Conservation (phyloP, 2,797 vertebrate species). For the Gymnothorax javanicus region DNA sequence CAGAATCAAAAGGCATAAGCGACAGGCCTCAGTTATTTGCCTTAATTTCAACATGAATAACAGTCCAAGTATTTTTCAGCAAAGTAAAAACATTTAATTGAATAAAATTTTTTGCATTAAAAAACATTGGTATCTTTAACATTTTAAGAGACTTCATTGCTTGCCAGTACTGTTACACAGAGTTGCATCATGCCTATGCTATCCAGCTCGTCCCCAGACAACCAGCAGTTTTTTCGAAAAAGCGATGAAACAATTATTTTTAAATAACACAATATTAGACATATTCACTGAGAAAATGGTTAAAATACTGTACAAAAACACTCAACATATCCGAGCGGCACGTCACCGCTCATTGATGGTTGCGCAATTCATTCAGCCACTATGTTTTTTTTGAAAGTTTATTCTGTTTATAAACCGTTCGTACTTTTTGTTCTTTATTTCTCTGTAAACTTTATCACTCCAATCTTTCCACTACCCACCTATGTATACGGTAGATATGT, state of each 20-base stretch:
- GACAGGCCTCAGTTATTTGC: slow-evolving; percentile 8
- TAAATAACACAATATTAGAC: slow-evolving; percentile 71
- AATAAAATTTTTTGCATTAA: slow-evolving; percentile 81
- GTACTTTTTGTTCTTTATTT: slow-evolving; percentile 42
- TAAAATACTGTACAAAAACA: slow-evolving; percentile 69
- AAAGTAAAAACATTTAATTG: slow-evolving; percentile 84
- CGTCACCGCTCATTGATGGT: slow-evolving; percentile 65
- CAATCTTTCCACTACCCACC: slow-evolving; percentile 33
- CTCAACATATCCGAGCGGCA: slow-evolving; percentile 63
- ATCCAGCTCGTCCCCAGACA: slow-evolving; percentile 80
- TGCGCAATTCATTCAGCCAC: slow-evolving; percentile 73
- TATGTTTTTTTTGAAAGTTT: slow-evolving; percentile 57
- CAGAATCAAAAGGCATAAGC: slow-evolving; percentile 11
- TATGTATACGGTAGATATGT: background rate
- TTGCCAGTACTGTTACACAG: slow-evolving; percentile 81
- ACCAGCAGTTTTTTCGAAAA: slow-evolving; percentile 73
- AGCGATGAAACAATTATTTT: slow-evolving; percentile 39
- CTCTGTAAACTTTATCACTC: slow-evolving; percentile 22
- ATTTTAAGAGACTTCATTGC: slow-evolving; percentile 81
- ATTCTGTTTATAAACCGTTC: slow-evolving; percentile 73
- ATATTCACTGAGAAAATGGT: slow-evolving; percentile 68
- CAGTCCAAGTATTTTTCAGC: slow-evolving; percentile 59
- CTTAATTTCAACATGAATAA: slow-evolving; percentile 45
- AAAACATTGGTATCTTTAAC: slow-evolving; percentile 66
- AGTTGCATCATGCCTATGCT: slow-evolving; percentile 86